A percentile compares a stretch with the other conserved stretches of the same genome.
Evolutionary conservation across 2,797 vertebrate genomes (phyloP).

Genomic region (Tolypeutes matacus): DNA sequence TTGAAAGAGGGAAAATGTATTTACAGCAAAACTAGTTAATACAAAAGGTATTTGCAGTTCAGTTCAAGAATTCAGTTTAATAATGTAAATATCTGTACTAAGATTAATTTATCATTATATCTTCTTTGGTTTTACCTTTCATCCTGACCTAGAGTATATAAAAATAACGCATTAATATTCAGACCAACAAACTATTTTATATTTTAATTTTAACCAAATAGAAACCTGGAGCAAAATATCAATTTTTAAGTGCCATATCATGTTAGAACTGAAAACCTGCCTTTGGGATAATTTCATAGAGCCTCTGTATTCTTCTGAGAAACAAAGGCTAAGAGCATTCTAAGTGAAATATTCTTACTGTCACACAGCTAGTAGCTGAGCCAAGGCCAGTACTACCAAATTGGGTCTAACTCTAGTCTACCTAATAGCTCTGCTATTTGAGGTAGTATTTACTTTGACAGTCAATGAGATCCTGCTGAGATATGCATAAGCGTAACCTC

Average conservation of each 20-base stretch:
- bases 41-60: not conserved
- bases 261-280: not conserved
- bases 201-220: not conserved
- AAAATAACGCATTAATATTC: constrained; percentile 30
- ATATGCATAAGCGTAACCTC: no score
- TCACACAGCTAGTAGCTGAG: not conserved
- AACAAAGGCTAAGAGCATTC: not conserved
- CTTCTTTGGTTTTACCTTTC: not conserved
- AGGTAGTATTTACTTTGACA: no score
- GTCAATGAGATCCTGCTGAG: no score
- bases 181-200: not conserved
- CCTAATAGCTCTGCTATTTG: no score
- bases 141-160: not conserved
- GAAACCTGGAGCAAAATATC: not conserved
- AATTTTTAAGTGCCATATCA: not conserved
- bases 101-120: not conserved
- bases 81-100: not conserved
- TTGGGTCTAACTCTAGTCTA: not conserved
- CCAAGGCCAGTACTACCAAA: not conserved
- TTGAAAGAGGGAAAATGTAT: not conserved
- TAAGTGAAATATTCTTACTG: not conserved
- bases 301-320: not conserved
- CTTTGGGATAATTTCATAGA: not conserved
- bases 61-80: not conserved
- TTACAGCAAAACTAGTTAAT: not conserved